Base-by-base conservation (phyloP, 1,140 invertebrate genomes). In the Leptinotarsa defecta region DNA sequence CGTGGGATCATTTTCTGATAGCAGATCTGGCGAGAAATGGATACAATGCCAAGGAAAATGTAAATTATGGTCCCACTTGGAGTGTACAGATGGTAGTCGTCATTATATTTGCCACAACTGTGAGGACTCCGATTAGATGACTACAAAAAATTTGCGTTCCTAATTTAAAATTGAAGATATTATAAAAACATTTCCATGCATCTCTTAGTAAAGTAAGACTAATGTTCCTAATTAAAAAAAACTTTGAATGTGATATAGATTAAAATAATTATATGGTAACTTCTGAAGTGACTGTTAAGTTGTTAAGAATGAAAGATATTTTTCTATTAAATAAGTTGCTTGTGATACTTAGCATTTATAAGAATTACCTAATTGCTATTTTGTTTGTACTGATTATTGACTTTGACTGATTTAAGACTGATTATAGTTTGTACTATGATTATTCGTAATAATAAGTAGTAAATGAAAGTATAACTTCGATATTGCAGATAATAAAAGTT, bases 41-140 rank as follows among this genome's bases (percentile, higher is more conserved):
- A 48, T 69, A n/a, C 24, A 69, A 22, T 69, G 68, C 43, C 68
- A 69, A 34, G 68, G 68, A 48, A 64, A 3, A 17, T 64, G 63
- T 64, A 24, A 19, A 20, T 19, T 64, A 22, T 69, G 68, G 68
- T 43, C 27, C 48, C 68, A 48, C 34, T 24, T 48, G 48, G 48
- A 48, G 22, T 69, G 68, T 22, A 48, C 48, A 48, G 17, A 49
- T 48, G 19, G 19, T 19, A 22, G 48, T 43, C 4, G 13, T 15
- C 22, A 69, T 19, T 69, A 48, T n/a, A 48, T 48, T n/a, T 69
- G 68, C 34, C 13, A 48, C 5, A 48, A 49, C 48, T 43, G 48
- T 48, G 43, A 69, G 13, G 27, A 43, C 34, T 43, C n/a, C 48
- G 48, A 48, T 17, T 43, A 69, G 19, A 20, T 64, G 19, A 27